A percentile compares a stretch with the other conserved stretches of the same genome.
These are phyloP conservation scores for Sipunculus nudus DNA, from an alignment of 2,888 invertebrate genomes.

Conservation along the genomic window DNA sequence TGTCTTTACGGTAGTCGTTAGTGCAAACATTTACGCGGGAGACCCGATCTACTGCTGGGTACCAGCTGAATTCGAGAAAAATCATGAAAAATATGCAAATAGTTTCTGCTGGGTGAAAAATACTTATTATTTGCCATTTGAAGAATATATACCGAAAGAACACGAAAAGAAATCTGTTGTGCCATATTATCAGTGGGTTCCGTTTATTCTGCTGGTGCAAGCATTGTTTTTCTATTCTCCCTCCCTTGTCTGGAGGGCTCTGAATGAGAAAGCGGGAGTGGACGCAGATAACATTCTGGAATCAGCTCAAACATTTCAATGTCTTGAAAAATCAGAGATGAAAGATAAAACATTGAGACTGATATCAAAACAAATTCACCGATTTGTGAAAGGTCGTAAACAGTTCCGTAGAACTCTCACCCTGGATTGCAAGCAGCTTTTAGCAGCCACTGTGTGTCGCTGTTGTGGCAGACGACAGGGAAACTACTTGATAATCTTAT, in stretches of 20 bases:
- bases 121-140: slow-evolving; percentile 53
- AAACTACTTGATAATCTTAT: too few species aligned
- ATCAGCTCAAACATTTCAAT: slow-evolving; percentile 14
- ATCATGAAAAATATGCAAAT: slow-evolving; percentile 65
- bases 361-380: slow-evolving; percentile 20
- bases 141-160: not conserved
- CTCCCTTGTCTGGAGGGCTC: slow-evolving; percentile 63
- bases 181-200: slow-evolving; percentile 47
- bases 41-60: slow-evolving; percentile 47
- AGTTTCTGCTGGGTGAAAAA: slow-evolving; percentile 65
- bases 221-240: slow-evolving; percentile 65
- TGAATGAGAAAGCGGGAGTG: slow-evolving; percentile 64
- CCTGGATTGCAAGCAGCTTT: slow-evolving; percentile 49
- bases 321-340: slow-evolving; percentile 2
- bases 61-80: slow-evolving; percentile 64
- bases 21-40: slow-evolving; percentile 25
- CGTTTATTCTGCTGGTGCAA: slow-evolving; percentile 50
- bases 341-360: slow-evolving; percentile 14
- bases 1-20: slow-evolving; percentile 17
- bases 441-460: slow-evolving; percentile 49
- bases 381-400: slow-evolving; percentile 11
- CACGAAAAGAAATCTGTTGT: slow-evolving; percentile 5
- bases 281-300: slow-evolving; percentile 47
- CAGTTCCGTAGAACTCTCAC: slow-evolving; percentile 49
- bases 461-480: too few species aligned